A percentile compares a stretch with the other conserved stretches of the same genome.
Conservation (phyloP, 1,140 invertebrate species). For the Meloidogyne hapla region DNA sequence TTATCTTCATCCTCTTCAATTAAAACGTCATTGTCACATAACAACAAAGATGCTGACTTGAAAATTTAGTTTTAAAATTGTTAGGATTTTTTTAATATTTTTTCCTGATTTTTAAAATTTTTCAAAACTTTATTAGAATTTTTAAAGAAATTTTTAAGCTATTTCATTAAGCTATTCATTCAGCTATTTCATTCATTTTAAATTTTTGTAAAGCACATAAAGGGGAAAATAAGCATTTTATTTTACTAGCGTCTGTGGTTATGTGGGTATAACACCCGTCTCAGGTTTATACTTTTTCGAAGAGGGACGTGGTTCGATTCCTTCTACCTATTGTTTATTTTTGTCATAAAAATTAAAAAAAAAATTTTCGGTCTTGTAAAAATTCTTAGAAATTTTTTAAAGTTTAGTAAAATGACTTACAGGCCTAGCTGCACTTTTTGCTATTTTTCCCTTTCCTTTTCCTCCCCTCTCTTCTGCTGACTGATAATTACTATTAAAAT, state of each 20-base stretch:
- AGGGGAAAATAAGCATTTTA: no score
- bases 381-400: no score
- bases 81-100: no score
- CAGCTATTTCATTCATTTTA: no score
- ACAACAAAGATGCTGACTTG: constrained; percentile 29
- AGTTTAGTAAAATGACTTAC: not conserved
- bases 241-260: no score
- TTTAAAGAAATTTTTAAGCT: not conserved
- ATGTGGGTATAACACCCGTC: no score
- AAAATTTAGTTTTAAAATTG: not conserved
- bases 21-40: constrained; percentile 33
- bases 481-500: constrained; percentile 21
- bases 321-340: no score
- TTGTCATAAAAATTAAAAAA: not conserved
- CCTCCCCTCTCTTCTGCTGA: constrained; percentile 7
- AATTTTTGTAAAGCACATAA: no score
- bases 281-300: no score
- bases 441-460: not conserved
- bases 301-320: no score
- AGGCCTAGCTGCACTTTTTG: not conserved
- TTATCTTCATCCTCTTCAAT: constrained; percentile 27
- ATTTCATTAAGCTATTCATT: not conserved
- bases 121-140: constrained; percentile 16
- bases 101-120: not conserved
- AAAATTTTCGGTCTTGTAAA: not conserved